These are phyloP conservation scores for Lycophotia porphyrea DNA, from an alignment of 2,888 invertebrate genomes.

Conservation along the genomic window DNA sequence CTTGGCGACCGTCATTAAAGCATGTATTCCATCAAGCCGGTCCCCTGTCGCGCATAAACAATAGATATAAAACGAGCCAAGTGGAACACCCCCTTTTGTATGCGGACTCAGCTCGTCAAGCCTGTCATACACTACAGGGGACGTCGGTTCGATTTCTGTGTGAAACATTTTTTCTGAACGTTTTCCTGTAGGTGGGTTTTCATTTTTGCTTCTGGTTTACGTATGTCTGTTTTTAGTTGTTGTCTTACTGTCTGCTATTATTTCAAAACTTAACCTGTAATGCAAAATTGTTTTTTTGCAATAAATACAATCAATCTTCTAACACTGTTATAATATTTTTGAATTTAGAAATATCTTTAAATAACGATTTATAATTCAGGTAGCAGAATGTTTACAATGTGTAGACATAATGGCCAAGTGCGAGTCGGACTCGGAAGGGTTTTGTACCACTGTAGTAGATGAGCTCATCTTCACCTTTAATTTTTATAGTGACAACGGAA, in stretches of 20 bases:
- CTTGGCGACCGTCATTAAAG: slow-evolving; percentile 66
- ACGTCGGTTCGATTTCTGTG: slow-evolving; percentile 63
- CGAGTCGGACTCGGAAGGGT: too few relatives aligned
- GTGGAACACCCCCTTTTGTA: slow-evolving; percentile 88
- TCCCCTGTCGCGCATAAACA: slow-evolving; percentile 84
- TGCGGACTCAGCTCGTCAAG: slow-evolving; percentile 85
- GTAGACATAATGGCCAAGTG: too few relatives aligned
- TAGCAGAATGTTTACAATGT: neutral
- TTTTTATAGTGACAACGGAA: too few relatives aligned
- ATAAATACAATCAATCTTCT: neutral
- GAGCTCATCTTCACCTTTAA: too few relatives aligned
- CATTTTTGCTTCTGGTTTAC: neutral
- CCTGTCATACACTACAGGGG: slow-evolving; percentile 81
- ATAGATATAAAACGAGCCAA: slow-evolving; percentile 88
- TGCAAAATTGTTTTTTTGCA: neutral
- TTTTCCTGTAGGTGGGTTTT: slow-evolving; percentile 53
- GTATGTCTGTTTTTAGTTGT: neutral
- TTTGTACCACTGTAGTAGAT: too few relatives aligned
- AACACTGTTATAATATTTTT: neutral
- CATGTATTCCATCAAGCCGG: slow-evolving; percentile 82
- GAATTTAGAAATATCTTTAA: neutral
- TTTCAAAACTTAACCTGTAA: neutral
- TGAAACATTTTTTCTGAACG: slow-evolving; percentile 48
- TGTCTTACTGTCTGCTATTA: neutral
- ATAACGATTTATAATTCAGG: neutral